These are phyloP conservation scores for Petrophora chlorosata DNA, from an alignment of 2,888 invertebrate genomes.

Conservation along the genomic window DNA sequence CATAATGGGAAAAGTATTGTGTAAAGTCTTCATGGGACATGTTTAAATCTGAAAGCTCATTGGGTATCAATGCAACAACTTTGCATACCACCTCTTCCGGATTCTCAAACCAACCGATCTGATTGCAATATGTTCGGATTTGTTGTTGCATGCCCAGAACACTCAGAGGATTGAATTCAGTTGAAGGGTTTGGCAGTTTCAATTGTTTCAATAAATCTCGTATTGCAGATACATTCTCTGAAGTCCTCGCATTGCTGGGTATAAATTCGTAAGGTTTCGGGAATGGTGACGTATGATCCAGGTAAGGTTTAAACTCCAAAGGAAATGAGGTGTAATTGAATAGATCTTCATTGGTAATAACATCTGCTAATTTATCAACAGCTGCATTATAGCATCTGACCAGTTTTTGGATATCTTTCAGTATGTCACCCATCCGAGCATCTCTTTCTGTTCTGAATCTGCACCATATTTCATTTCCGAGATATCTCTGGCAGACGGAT, in stretches of 20 bases:
- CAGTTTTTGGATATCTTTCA: constrained; percentile 83
- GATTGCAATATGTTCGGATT: constrained; percentile 76
- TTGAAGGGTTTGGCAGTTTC: constrained; percentile 77
- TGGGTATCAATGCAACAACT: constrained; percentile 71
- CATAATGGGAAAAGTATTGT: constrained; percentile 66
- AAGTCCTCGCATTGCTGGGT: constrained; percentile 83
- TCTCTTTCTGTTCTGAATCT: constrained; percentile 70
- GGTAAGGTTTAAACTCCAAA: constrained; percentile 83
- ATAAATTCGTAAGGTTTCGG: constrained; percentile 88
- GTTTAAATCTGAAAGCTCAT: constrained; percentile 63
- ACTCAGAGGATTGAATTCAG: constrained; percentile 71
- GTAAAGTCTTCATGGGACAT: constrained; percentile 65
- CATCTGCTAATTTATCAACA: constrained; percentile 84
- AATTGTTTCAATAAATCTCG: constrained; percentile 80
- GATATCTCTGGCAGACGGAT: constrained; percentile 80
- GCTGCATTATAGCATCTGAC: constrained; percentile 87
- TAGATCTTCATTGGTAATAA: constrained; percentile 84
- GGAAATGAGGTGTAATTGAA: constrained; percentile 86
- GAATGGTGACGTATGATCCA: constrained; percentile 74
- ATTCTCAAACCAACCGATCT: constrained; percentile 76
- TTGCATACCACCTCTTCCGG: constrained; percentile 77
- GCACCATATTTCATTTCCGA: constrained; percentile 86
- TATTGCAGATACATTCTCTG: constrained; percentile 76
- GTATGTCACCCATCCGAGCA: constrained; percentile 65
- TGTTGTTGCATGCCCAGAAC: constrained; percentile 70